Evolutionary conservation across 2,797 vertebrate genomes (phyloP).

Genomic region (Rhadinocentrus ornatus): DNA sequence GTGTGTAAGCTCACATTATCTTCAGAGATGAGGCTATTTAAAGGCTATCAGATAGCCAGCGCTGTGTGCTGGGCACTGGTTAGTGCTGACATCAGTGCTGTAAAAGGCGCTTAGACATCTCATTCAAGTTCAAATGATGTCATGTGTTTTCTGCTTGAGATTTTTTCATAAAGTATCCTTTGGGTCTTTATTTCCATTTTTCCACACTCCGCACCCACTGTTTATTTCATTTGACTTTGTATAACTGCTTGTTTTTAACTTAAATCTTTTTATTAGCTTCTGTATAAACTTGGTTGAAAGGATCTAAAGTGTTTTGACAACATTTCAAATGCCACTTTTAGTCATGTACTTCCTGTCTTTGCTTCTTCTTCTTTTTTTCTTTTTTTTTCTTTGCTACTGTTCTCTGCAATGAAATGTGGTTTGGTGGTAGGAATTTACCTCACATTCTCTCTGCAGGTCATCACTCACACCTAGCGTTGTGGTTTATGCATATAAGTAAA

Average conservation of each 20-base stretch:
- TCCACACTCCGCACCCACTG: not conserved
- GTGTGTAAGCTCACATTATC: conserved; percentile 39
- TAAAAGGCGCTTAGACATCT: conserved; percentile 29
- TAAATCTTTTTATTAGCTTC: not conserved
- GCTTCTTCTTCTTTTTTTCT: too few relatives aligned
- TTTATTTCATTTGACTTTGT: not conserved
- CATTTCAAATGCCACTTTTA: not conserved
- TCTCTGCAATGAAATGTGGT: not conserved
- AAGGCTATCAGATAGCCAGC: conserved; percentile 39
- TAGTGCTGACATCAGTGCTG: conserved; percentile 43
- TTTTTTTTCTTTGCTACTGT: too few relatives aligned
- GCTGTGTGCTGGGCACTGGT: conserved; percentile 26
- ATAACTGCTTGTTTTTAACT: not conserved
- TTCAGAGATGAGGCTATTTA: conserved; percentile 47
- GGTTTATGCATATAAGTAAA: not conserved
- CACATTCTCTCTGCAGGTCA: not conserved
- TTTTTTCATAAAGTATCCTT: not conserved
- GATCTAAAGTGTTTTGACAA: not conserved
- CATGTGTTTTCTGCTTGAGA: conserved; percentile 48
- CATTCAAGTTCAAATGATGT: conserved; percentile 47
- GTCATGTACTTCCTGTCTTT: not conserved
- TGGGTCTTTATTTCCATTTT: conserved; percentile 1
- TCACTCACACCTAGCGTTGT: not conserved
- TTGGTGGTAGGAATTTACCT: not conserved
- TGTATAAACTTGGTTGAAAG: not conserved